Percentiles rank a stretch among this genome's conserved stretches.
Conservation (phyloP, 1,140 invertebrate species). For the Penaeus chinensis region DNA sequence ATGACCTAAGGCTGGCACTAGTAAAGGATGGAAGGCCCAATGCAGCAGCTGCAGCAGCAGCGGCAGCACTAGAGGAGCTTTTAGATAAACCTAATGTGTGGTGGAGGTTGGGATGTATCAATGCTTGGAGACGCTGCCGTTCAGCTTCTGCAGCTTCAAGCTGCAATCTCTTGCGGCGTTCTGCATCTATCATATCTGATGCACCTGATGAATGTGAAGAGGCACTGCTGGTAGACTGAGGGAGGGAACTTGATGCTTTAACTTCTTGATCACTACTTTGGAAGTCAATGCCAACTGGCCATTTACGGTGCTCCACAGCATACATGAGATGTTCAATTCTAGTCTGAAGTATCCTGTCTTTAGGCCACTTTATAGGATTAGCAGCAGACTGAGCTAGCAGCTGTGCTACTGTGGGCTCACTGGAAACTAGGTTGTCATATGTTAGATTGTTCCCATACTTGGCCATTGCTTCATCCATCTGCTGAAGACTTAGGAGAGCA, state of each 20-base stretch:
- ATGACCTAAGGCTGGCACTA: constrained; percentile 45
- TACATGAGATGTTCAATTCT: constrained; percentile 64
- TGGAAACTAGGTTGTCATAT: constrained; percentile 63
- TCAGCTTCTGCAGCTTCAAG: constrained; percentile 46
- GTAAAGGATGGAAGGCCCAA: constrained; percentile 37
- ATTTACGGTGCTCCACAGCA: constrained; percentile 62
- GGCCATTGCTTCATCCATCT: constrained; percentile 65
- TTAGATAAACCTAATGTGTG: constrained; percentile 58
- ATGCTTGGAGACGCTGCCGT: constrained; percentile 56
- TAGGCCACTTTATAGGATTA: constrained; percentile 65
- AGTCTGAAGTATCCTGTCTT: constrained; percentile 63
- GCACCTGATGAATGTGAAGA: constrained; percentile 12
- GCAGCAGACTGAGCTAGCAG: constrained; percentile 65
- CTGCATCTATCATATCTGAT: constrained; percentile 32
- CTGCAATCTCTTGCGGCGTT: constrained; percentile 46
- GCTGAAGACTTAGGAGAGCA: constrained; percentile 63
- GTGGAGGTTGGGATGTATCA: constrained; percentile 62
- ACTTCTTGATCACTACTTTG: constrained; percentile 54
- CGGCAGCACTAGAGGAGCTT: constrained; percentile 24
- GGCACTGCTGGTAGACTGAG: constrained; percentile 16
- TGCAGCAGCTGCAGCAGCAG: constrained; percentile 41
- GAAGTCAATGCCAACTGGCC: constrained; percentile 62
- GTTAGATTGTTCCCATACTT: constrained; percentile 59
- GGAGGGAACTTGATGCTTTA: constrained; percentile 17
- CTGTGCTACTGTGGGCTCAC: constrained; percentile 64